Conservation (phyloP, 1,140 invertebrate genomes). For the Rhagoletis zephyria region DNA sequence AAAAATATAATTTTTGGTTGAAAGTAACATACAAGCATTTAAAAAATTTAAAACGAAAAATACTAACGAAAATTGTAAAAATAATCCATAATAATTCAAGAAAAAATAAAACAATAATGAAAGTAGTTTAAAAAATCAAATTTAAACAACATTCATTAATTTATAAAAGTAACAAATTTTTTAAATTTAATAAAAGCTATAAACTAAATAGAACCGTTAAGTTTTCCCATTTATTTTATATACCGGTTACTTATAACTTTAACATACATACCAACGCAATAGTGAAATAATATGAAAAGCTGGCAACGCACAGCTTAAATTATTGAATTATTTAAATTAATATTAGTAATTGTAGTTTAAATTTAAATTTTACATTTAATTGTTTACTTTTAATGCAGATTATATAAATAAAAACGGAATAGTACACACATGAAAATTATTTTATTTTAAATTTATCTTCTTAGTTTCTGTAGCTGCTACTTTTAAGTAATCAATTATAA, state of each 20-base stretch:
- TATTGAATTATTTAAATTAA: constrained; percentile 26
- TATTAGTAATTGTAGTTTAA: constrained; percentile 7
- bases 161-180: not conserved
- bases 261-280: not conserved
- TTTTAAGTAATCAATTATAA: constrained; percentile 51
- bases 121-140: constrained; percentile 32
- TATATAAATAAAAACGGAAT: not conserved
- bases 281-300: constrained; percentile 30
- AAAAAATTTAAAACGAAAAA: constrained; percentile 57
- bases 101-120: not conserved
- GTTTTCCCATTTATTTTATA: constrained; percentile 52
- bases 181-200: no score
- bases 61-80: not conserved
- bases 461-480: constrained; percentile 23
- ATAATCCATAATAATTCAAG: not conserved
- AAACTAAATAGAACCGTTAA: constrained; percentile 13
- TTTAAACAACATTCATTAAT: constrained; percentile 60
- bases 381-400: constrained; percentile 32
- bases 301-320: not conserved
- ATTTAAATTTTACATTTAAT: constrained; percentile 20
- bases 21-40: constrained; percentile 61
- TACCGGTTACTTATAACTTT: constrained; percentile 7
- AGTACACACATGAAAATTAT: constrained; percentile 12
- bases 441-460: constrained; percentile 63
- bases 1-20: no score